Conservation (phyloP, 53 echinoderm and acorn worm species). For the Patiria pectinifera region DNA sequence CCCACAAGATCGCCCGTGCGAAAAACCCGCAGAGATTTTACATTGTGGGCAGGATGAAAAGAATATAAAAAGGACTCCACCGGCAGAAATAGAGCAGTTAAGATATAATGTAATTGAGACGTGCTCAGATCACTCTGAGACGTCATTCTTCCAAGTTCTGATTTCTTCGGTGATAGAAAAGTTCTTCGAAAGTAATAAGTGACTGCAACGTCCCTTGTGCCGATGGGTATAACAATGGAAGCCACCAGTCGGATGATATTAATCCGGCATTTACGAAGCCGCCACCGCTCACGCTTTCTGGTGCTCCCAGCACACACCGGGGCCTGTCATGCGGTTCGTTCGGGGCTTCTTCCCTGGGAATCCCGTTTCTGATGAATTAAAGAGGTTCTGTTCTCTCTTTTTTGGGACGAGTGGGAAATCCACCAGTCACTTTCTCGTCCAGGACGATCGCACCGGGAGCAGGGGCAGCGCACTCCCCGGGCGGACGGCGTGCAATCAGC, state of each 20-base stretch:
- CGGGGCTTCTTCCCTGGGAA: conserved; percentile 25
- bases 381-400: neutral
- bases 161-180: neutral
- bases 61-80: neutral
- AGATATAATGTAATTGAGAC: neutral
- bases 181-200: conserved; percentile 37
- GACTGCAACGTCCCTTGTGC: conserved; percentile 20
- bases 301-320: conserved; percentile 38
- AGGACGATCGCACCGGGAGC: conserved; percentile 29
- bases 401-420: conserved; percentile 40
- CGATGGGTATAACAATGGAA: neutral
- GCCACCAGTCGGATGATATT: conserved; percentile 21
- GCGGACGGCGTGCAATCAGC: conserved; percentile 28
- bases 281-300: neutral
- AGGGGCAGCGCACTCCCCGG: conserved; percentile 14
- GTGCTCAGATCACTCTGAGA: neutral
- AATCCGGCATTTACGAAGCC: conserved; percentile 17
- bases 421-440: conserved; percentile 17
- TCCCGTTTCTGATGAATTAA: conserved; percentile 39
- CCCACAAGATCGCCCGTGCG: neutral
- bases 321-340: conserved; percentile 18
- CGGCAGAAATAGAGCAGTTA: neutral
- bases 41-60: neutral
- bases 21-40: neutral
- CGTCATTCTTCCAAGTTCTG: neutral